Evolutionary conservation across 2,113 vertebrate genomes (phyloP).

Genomic region (Aegithalos caudatus): DNA sequence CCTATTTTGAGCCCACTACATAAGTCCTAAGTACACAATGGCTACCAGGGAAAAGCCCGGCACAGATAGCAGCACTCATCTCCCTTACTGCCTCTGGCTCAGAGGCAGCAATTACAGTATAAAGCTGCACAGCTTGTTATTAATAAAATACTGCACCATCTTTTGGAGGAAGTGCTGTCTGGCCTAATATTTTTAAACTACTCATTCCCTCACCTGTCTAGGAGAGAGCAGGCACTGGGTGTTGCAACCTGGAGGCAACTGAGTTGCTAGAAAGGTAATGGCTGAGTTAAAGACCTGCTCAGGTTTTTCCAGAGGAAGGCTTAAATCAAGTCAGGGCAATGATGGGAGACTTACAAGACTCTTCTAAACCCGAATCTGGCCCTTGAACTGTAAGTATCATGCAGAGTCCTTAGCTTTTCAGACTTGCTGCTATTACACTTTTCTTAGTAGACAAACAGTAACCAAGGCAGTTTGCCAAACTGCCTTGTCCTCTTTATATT

Average conservation of each 20-base stretch:
- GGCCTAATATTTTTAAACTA: background rate
- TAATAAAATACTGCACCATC: background rate
- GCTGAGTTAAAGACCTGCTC: background rate
- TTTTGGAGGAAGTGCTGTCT: background rate
- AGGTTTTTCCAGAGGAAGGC: background rate
- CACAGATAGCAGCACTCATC: fast-evolving
- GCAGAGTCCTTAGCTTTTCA: background rate
- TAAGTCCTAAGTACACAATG: background rate
- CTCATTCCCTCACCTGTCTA: background rate
- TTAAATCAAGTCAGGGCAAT: background rate
- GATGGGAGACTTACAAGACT: background rate
- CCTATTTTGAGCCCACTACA: background rate
- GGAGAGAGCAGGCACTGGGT: background rate
- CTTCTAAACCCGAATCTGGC: background rate
- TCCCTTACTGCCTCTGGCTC: background rate
- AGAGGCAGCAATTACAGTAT: background rate
- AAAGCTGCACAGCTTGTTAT: background rate
- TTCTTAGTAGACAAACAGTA: background rate
- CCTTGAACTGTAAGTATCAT: background rate
- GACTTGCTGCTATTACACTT: background rate
- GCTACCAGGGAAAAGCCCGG: background rate
- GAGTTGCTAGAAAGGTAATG: background rate
- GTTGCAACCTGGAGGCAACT: background rate
- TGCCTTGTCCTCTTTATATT: background rate
- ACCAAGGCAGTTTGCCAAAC: background rate